phyloP scores from a whole-genome alignment of 2,797 vertebrate species.

The Gadopsis marmoratus region DNA sequence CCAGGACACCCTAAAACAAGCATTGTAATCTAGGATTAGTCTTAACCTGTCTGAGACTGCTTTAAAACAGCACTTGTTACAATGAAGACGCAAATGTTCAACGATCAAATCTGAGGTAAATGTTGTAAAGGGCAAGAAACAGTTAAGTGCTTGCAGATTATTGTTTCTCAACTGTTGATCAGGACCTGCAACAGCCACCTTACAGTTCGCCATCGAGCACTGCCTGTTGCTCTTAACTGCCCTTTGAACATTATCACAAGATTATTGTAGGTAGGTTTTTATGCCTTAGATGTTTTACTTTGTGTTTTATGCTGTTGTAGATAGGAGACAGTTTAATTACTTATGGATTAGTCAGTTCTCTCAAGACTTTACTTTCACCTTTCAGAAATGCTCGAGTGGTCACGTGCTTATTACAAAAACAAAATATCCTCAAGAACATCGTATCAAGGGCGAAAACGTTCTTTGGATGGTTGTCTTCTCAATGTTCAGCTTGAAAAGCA shows the following conservation, averaged over 20 bases:
- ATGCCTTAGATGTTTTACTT: background rate
- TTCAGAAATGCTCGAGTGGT: background rate
- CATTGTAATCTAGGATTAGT: conserved; percentile 55
- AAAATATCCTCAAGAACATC: background rate
- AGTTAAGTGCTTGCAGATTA: background rate
- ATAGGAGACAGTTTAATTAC: background rate
- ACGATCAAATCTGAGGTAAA: background rate
- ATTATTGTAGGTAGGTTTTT: background rate
- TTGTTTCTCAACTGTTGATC: background rate
- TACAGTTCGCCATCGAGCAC: background rate
- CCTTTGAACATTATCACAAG: no score
- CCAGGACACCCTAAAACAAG: conserved; percentile 30
- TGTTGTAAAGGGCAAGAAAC: background rate
- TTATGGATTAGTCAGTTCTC: background rate
- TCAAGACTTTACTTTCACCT: background rate
- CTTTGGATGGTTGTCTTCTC: background rate
- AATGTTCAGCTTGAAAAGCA: conserved; percentile 4
- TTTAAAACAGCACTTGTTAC: conserved; percentile 6
- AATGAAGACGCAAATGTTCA: conserved; percentile 1
- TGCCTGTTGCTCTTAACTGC: background rate
- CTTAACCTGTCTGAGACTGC: conserved; percentile 7
- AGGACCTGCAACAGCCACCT: background rate
- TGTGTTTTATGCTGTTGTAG: background rate
- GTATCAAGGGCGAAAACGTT: background rate
- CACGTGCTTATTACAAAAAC: background rate